A percentile compares a stretch with the other conserved stretches of the same genome.
These are phyloP conservation scores for Crocuta crocuta DNA, from an alignment of 2,113 vertebrate species.

Conservation along the genomic window DNA sequence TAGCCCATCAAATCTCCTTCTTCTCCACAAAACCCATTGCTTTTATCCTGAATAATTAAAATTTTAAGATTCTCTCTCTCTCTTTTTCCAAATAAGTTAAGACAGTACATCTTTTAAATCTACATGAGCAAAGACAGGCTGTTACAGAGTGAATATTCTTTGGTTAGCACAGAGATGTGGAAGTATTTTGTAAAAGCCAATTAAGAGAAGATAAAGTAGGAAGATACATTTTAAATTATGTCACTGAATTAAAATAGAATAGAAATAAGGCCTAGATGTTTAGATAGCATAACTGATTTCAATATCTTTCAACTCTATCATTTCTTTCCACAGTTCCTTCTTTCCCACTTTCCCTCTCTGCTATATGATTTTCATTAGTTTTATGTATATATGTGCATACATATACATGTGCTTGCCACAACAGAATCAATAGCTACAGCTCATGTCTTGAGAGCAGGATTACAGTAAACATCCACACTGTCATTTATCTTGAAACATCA, in stretches of 20 bases:
- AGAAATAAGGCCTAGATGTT: neutral
- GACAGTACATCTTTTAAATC: neutral
- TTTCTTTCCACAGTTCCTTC: neutral
- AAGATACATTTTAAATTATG: conserved; percentile 20
- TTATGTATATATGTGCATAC: neutral
- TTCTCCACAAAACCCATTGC: neutral
- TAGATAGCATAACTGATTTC: neutral
- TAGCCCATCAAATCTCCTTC: neutral
- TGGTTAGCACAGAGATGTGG: neutral
- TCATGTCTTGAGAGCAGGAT: neutral
- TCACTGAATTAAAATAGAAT: conserved; percentile 28
- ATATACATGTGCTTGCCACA: neutral
- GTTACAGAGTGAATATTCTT: neutral
- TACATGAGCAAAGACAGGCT: neutral
- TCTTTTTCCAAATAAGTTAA: neutral
- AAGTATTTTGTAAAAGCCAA: neutral
- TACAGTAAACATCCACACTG: neutral
- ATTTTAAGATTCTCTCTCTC: neutral
- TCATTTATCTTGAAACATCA: neutral
- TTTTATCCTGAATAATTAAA: conserved; percentile 50
- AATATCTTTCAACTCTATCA: neutral
- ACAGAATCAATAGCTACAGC: neutral
- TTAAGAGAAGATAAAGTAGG: neutral
- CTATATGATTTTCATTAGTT: neutral
- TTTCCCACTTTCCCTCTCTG: neutral